These are phyloP conservation scores for Gari tellinella DNA, from an alignment of 2,888 invertebrate species.

Conservation along the genomic window DNA sequence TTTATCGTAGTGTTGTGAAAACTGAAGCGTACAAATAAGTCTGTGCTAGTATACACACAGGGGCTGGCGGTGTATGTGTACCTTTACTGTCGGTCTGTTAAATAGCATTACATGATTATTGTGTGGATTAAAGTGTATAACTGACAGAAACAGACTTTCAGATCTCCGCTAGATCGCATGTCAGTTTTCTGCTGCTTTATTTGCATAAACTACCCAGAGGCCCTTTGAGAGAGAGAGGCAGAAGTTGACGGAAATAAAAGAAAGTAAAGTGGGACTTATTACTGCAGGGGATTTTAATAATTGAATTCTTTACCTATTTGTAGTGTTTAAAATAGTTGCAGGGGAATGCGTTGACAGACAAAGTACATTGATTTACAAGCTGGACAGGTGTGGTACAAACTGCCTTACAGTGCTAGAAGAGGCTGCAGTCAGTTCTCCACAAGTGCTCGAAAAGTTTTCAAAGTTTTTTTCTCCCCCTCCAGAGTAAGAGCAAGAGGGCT, in stretches of 20 bases:
- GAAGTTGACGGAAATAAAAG: not conserved
- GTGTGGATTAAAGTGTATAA: slow-evolving; percentile 15
- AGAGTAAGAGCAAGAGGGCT: too few species aligned
- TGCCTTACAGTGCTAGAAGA: too few species aligned
- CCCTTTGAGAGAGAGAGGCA: slow-evolving; percentile 20
- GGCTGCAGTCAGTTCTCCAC: too few species aligned
- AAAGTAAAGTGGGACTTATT: too few species aligned
- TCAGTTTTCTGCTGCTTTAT: slow-evolving; percentile 22
- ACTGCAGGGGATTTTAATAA: too few species aligned
- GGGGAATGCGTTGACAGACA: too few species aligned
- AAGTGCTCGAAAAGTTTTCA: too few species aligned
- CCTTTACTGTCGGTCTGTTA: slow-evolving; percentile 15
- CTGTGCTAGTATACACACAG: not conserved
- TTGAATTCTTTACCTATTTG: too few species aligned
- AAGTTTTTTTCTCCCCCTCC: too few species aligned
- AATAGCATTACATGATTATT: slow-evolving; percentile 27
- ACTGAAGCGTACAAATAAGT: slow-evolving; percentile 6
- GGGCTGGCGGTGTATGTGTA: not conserved
- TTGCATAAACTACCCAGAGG: slow-evolving; percentile 48
- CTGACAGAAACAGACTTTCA: slow-evolving; percentile 10
- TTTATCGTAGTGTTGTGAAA: slow-evolving; percentile 4
- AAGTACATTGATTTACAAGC: too few species aligned
- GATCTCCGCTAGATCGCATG: slow-evolving; percentile 11
- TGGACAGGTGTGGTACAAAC: too few species aligned
- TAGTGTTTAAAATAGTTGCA: too few species aligned